These are phyloP conservation scores for Pipistrellus pygmaeus DNA, from an alignment of 2,797 vertebrate species.

Conservation along the genomic window DNA sequence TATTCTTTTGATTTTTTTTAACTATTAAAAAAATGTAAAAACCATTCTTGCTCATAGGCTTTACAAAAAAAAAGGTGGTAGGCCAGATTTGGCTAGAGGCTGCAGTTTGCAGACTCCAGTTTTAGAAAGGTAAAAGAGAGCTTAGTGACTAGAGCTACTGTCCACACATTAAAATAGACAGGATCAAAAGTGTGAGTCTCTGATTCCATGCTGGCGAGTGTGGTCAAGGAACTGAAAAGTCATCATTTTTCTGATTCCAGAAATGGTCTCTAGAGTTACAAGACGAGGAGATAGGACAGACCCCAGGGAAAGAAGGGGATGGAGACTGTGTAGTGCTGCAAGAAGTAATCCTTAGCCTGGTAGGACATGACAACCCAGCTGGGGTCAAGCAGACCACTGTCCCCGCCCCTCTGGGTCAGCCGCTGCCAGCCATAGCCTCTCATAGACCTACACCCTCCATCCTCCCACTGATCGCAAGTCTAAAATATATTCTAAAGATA, in stretches of 20 bases:
- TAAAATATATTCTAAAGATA: too few relatives aligned
- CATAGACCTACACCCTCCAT: constrained; percentile 24
- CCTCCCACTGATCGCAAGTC: not conserved
- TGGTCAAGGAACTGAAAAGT: not conserved
- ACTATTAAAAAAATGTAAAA: constrained; percentile 55
- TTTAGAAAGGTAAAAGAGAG: not conserved
- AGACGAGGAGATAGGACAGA: not conserved
- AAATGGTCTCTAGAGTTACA: not conserved
- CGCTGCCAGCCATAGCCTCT: not conserved
- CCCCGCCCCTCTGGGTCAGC: constrained; percentile 34
- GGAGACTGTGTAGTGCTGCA: constrained; percentile 75
- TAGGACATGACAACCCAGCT: constrained; percentile 89
- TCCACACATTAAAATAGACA: not conserved
- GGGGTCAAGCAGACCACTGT: not conserved
- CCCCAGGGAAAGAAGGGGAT: not conserved
- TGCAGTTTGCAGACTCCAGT: not conserved
- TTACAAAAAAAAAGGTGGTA: constrained; percentile 32
- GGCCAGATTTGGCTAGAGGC: not conserved
- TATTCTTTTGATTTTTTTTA: not conserved
- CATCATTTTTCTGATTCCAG: constrained; percentile 51
- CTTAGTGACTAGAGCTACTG: not conserved
- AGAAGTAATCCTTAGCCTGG: constrained; percentile 91
- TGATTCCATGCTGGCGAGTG: not conserved
- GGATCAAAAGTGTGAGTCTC: not conserved
- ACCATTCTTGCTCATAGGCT: not conserved